Percentiles rank a stretch among this genome's conserved stretches.
Evolutionary conservation across 2,888 invertebrate genomes (phyloP).

Genomic region (Pollenia labialis): DNA sequence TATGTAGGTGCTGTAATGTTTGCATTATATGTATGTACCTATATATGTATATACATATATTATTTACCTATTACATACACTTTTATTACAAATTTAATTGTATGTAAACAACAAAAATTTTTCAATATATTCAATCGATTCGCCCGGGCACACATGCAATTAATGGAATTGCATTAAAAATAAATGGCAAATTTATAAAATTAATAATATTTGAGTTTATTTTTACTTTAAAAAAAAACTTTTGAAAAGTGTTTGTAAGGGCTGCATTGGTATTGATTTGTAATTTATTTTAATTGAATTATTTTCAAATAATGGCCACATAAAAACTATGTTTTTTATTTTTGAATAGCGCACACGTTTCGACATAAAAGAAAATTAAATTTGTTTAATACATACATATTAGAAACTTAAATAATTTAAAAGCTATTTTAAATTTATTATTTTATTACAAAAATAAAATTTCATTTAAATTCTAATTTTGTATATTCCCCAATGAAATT

Average conservation of each 20-base stretch:
- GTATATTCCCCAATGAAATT: slow-evolving; percentile 48
- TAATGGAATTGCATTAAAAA: slow-evolving; percentile 55
- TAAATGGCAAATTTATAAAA: slow-evolving; percentile 63
- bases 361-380: too few species aligned
- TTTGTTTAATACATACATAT: too few species aligned
- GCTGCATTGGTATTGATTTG: slow-evolving; percentile 43
- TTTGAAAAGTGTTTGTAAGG: slow-evolving; percentile 5
- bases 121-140: slow-evolving; percentile 6
- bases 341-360: not conserved
- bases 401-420: too few species aligned
- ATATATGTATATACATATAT: not conserved
- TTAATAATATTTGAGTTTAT: slow-evolving; percentile 42
- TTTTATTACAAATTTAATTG: slow-evolving; percentile 19
- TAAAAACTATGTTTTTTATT: not conserved
- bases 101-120: slow-evolving; percentile 13
- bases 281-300: slow-evolving; percentile 53
- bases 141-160: slow-evolving; percentile 36
- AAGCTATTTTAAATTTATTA: too few species aligned
- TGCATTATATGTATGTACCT: not conserved
- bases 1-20: not conserved
- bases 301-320: not conserved
- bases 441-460: too few species aligned
- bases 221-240: not conserved
- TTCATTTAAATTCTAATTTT: not conserved
- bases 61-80: slow-evolving; percentile 15